Evolutionary conservation across 2,797 vertebrate genomes (phyloP).

Genomic region (Microchirus variegatus): DNA sequence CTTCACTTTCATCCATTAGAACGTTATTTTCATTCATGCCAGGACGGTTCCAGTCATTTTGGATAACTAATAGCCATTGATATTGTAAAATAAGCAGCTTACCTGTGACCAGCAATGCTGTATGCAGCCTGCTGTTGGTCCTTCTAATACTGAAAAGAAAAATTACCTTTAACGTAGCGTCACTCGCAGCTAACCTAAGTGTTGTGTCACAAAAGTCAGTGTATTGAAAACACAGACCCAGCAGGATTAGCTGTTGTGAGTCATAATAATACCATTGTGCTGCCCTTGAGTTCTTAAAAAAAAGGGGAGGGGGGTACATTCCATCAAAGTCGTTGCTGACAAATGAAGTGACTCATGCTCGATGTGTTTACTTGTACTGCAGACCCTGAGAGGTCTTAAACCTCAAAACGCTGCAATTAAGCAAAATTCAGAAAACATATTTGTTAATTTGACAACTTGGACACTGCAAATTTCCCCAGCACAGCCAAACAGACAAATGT

Average conservation of each 20-base stretch:
- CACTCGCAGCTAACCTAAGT: conserved; percentile 14
- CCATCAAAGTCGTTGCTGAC: conserved; percentile 3
- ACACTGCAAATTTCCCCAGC: background rate
- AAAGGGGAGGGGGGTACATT: conserved; percentile 36
- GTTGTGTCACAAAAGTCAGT: conserved; percentile 58
- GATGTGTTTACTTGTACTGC: too few relatives aligned
- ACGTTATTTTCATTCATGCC: conserved; percentile 35
- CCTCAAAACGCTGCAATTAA: too few relatives aligned
- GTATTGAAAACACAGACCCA: conserved; percentile 59
- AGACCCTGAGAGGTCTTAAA: background rate
- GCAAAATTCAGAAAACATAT: too few relatives aligned
- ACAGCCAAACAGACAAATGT: background rate
- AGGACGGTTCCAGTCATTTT: conserved; percentile 31
- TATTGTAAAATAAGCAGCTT: conserved; percentile 18
- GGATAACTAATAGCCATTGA: conserved; percentile 35
- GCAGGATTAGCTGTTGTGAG: conserved; percentile 43
- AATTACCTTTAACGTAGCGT: conserved; percentile 35
- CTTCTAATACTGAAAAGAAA: conserved; percentile 15
- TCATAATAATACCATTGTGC: conserved; percentile 45
- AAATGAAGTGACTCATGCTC: background rate
- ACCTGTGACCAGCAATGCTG: conserved; percentile 10
- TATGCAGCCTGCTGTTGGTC: conserved; percentile 13
- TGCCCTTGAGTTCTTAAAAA: conserved; percentile 43
- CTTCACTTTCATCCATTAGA: conserved; percentile 28
- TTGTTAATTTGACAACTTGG: too few relatives aligned